These are phyloP conservation scores for Kradibia gibbosae DNA, from an alignment of 1,140 invertebrate species.

Conservation along the genomic window DNA sequence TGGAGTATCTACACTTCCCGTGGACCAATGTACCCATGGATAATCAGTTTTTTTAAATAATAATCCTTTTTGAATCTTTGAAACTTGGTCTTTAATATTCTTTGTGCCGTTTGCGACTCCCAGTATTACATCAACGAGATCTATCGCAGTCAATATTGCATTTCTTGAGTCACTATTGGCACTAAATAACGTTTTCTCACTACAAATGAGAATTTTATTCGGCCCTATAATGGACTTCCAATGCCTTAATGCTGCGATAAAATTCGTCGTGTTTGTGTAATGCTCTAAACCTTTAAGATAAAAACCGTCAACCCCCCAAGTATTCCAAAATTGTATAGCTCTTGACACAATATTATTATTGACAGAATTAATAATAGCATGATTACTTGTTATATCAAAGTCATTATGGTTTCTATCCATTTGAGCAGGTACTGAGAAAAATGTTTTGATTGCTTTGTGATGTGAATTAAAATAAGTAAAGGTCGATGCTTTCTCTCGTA, in stretches of 20 bases:
- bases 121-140: conserved; percentile 81
- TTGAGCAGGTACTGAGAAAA: conserved; percentile 50
- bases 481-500: conserved; percentile 38
- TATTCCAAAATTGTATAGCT: conserved; percentile 79
- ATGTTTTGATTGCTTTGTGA: conserved; percentile 53
- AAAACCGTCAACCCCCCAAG: conserved; percentile 83
- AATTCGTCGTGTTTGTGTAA: conserved; percentile 68
- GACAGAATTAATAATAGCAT: conserved; percentile 37
- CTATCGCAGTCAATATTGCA: conserved; percentile 76
- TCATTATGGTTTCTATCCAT: background rate
- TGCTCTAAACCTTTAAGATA: conserved; percentile 81
- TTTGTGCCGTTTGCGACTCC: conserved; percentile 75
- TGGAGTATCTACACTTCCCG: conserved; percentile 76
- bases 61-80: conserved; percentile 73
- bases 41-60: conserved; percentile 76
- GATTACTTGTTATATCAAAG: background rate
- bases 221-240: conserved; percentile 79
- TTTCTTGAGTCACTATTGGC: conserved; percentile 67
- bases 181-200: conserved; percentile 73
- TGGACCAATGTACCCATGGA: conserved; percentile 85
- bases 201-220: conserved; percentile 79
- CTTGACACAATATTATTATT: conserved; percentile 66
- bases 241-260: conserved; percentile 72
- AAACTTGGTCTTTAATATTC: conserved; percentile 75
- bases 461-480: conserved; percentile 52